Conservation (phyloP, 2,888 invertebrate genomes). For the Papilio protenor region DNA sequence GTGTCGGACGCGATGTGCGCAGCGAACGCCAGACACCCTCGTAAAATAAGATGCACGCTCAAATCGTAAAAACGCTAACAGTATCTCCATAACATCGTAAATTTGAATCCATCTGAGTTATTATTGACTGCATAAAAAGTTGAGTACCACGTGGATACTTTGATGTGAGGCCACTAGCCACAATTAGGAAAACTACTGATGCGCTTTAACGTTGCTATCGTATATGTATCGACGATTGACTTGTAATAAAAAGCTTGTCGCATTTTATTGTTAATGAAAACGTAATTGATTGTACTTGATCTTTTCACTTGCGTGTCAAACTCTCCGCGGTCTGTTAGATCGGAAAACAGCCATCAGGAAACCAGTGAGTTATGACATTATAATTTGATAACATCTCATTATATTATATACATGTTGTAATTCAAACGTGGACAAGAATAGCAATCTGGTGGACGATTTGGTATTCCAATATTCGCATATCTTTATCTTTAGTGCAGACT, state of each 20-base stretch:
- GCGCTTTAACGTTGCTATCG: not conserved
- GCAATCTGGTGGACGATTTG: too few relatives aligned
- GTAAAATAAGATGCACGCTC: slow-evolving; percentile 1
- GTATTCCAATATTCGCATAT: not conserved
- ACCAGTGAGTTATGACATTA: too few relatives aligned
- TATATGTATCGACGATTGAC: too few relatives aligned
- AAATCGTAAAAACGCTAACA: slow-evolving; percentile 17
- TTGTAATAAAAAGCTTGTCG: too few relatives aligned
- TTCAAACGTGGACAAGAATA: too few relatives aligned
- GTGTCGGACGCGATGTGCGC: not conserved
- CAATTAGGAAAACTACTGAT: not conserved
- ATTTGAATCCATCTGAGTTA: slow-evolving; percentile 5
- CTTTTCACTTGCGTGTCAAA: too few relatives aligned
- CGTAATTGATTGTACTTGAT: too few relatives aligned
- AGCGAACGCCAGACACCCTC: slow-evolving; percentile 5
- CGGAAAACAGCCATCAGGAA: too few relatives aligned
- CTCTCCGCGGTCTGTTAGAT: too few relatives aligned
- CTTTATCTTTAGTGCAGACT: not conserved
- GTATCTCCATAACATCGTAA: not conserved
- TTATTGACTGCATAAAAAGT: slow-evolving; percentile 8
- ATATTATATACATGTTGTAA: too few relatives aligned
- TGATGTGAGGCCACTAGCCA: not conserved
- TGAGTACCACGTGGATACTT: not conserved
- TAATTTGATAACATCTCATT: too few relatives aligned
- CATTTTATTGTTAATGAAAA: not conserved